These are phyloP conservation scores for Bos javanicus DNA, from an alignment of 2,113 vertebrate genomes.

Conservation along the genomic window DNA sequence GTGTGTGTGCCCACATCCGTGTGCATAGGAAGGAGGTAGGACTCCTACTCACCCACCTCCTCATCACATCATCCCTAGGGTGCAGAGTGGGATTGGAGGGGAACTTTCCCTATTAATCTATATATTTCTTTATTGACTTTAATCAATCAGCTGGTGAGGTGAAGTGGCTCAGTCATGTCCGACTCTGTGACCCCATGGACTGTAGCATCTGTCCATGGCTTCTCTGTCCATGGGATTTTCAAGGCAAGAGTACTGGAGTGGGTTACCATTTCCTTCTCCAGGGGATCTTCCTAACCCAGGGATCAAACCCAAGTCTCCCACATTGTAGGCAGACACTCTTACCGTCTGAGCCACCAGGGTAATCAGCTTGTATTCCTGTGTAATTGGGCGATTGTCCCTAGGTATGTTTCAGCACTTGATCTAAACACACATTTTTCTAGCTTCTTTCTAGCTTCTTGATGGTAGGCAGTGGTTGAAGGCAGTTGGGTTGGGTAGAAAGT, in stretches of 20 bases:
- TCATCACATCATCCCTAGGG: rapidly evolving
- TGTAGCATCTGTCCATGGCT: too few relatives aligned
- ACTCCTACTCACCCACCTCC: background rate
- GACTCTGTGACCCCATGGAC: too few relatives aligned
- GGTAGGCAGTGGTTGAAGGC: background rate
- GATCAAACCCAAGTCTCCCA: too few relatives aligned
- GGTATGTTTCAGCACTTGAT: background rate
- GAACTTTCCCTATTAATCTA: background rate
- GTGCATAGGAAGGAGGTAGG: background rate
- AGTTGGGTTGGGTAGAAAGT: background rate
- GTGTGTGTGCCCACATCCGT: background rate
- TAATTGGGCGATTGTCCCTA: background rate
- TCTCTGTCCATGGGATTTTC: too few relatives aligned
- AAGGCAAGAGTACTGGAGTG: too few relatives aligned
- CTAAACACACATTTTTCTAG: background rate
- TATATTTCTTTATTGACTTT: background rate
- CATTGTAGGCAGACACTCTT: too few relatives aligned
- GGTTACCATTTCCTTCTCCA: too few relatives aligned
- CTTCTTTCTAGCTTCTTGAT: background rate
- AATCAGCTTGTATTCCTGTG: background rate
- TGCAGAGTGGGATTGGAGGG: background rate
- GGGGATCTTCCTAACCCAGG: too few relatives aligned
- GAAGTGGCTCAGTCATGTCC: too few relatives aligned
- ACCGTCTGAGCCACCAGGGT: too few relatives aligned
- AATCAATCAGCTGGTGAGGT: background rate